These are phyloP conservation scores for Gambelia wislizenii DNA, from an alignment of 2,797 vertebrate species.

Conservation along the genomic window DNA sequence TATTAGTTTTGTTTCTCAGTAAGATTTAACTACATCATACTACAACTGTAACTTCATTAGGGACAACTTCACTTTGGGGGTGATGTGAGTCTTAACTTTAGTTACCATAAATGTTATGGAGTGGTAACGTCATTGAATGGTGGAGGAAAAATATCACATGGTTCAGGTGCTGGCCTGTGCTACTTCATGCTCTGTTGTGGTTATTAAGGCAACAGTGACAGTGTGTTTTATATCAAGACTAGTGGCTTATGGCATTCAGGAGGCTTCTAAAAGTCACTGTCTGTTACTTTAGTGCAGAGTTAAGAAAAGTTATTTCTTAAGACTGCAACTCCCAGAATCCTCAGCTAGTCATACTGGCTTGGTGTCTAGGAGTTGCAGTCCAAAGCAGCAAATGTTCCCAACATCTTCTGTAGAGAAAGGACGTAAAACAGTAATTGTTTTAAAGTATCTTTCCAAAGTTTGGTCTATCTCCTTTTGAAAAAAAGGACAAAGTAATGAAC, in stretches of 20 bases:
- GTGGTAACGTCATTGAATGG: background rate
- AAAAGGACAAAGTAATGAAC: constrained; percentile 49
- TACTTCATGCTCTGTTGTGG: background rate
- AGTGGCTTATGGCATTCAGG: no score
- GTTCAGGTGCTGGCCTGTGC: background rate
- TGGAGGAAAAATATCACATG: background rate
- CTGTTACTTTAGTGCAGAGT: no score
- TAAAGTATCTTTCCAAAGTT: background rate
- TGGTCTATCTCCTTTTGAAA: constrained; percentile 40
- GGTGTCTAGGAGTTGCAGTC: no score
- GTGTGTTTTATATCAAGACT: background rate
- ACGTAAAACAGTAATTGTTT: background rate
- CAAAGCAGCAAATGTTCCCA: no score
- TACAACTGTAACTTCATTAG: background rate
- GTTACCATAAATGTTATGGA: background rate
- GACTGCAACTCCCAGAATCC: no score
- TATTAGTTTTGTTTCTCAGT: background rate
- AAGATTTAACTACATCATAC: background rate
- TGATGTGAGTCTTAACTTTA: no score
- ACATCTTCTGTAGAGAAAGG: background rate
- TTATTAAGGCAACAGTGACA: background rate
- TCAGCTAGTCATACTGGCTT: no score
- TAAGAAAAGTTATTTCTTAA: no score
- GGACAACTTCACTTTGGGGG: background rate
- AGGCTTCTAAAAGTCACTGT: no score